phyloP scores from a whole-genome alignment of 35 echinoderm and acorn worm species.

The Diadema setosum region DNA sequence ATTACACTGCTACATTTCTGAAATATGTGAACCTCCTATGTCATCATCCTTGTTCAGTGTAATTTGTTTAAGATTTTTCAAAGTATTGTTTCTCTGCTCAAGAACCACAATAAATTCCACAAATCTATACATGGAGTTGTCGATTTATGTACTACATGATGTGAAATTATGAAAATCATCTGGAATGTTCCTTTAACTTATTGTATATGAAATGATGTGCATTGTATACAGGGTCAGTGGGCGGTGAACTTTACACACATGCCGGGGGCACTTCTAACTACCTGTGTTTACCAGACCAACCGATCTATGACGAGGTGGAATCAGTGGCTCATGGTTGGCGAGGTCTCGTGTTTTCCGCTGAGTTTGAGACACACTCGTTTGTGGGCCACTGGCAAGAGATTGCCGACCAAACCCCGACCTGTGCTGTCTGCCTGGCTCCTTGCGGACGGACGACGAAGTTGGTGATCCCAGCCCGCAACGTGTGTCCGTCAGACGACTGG shows the following conservation, averaged over 20 bases:
- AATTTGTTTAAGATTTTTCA: too few species aligned
- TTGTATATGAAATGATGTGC: too few species aligned
- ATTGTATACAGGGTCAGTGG: neutral
- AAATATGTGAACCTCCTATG: too few species aligned
- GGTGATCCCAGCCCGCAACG: slow-evolving; percentile 29
- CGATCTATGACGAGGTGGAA: neutral
- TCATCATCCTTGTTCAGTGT: too few species aligned
- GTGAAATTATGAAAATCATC: too few species aligned
- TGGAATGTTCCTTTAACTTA: too few species aligned
- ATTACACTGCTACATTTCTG: too few species aligned
- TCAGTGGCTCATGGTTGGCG: neutral
- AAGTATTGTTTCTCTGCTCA: too few species aligned
- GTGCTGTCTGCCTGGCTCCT: slow-evolving; percentile 45
- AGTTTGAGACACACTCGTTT: slow-evolving; percentile 2
- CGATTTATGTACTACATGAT: too few species aligned
- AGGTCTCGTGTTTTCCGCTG: slow-evolving; percentile 4
- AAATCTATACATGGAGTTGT: too few species aligned
- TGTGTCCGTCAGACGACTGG: slow-evolving; percentile 26
- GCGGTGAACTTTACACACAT: neutral
- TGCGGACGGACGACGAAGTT: neutral
- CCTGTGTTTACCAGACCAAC: slow-evolving; percentile 37
- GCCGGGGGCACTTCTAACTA: slow-evolving; percentile 29
- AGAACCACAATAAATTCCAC: too few species aligned
- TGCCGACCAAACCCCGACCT: slow-evolving; percentile 16
- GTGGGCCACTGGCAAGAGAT: neutral